phyloP scores from a whole-genome alignment of 2,113 vertebrate genomes.

The mouse (Mus musculus) region GRCm39 chr5:40059501-40060000 shows the following conservation, averaged over 20 bases:
- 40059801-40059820: no score
- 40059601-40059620: neutral
- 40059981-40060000: neutral
- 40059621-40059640: neutral
- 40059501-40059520: neutral
- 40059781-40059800: neutral
- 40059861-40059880: neutral
- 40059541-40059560: neutral
- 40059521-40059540: neutral
- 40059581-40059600: neutral
- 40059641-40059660: neutral
- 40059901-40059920: neutral
- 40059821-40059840: neutral
- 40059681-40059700: neutral
- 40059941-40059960: neutral
- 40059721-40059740: neutral
- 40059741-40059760: no score
- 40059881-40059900: neutral
- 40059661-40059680: neutral
- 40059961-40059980: neutral
- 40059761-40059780: neutral
- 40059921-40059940: neutral
- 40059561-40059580: neutral
- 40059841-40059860: neutral
- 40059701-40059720: neutral